These are phyloP conservation scores for Colinus virginianus DNA, from an alignment of 2,113 vertebrate genomes.

Conservation along the genomic window DNA sequence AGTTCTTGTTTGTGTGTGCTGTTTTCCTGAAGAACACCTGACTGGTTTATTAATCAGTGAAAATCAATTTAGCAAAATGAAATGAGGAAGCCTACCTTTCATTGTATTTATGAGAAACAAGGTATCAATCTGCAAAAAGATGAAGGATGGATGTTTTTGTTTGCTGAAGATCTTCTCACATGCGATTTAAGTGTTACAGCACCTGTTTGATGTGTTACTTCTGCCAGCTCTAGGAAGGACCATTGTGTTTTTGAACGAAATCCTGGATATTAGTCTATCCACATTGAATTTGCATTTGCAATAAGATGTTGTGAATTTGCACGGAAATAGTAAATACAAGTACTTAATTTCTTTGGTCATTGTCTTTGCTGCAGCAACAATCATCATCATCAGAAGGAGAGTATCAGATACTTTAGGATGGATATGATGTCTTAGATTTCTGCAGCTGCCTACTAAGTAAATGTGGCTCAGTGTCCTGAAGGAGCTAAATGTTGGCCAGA, in stretches of 20 bases:
- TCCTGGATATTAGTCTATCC: neutral
- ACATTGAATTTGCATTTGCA: neutral
- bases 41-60: neutral
- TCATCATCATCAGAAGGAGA: neutral
- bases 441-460: neutral
- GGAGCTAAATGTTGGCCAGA: neutral
- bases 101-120: neutral
- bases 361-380: neutral
- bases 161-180: neutral
- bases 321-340: neutral
- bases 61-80: neutral
- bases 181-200: neutral
- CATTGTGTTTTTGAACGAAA: neutral
- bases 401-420: neutral
- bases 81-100: neutral
- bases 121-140: neutral
- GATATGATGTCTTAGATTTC: neutral
- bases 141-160: neutral
- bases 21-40: neutral
- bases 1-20: neutral
- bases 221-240: neutral
- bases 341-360: neutral
- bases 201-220: neutral
- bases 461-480: neutral
- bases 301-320: neutral